Base-by-base conservation (phyloP, 2,888 invertebrate species). In the Drosophila melanocephala region DNA sequence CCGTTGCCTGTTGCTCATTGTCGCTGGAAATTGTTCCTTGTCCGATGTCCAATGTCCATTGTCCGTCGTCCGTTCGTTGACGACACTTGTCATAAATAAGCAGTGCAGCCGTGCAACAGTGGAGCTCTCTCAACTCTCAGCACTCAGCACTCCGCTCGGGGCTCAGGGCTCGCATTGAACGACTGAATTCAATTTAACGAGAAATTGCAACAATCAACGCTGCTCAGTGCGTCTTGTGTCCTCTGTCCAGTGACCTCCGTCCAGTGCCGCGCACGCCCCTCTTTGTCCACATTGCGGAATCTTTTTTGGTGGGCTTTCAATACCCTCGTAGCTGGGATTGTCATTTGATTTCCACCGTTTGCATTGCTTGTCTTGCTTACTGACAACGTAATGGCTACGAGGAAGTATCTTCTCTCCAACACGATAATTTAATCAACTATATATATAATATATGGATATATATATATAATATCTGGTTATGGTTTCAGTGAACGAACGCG, bases 101-200 rank as follows among this genome's bases (percentile, higher is more conserved):
- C 81, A 77, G 74, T 67, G 62, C 67, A 72, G 73, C 73, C 47
- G 28, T 39, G 39, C 9, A 53, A 28, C 10, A 19, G 62, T 58
- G 50, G 6, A 58, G 50, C 60, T 47, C 39, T 37, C 53, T 65
- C 72, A 56, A 35, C 62, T 42, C 58, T 62, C 42, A 39, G 42
- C 44, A 26, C 28, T 57, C 35, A 35, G 22, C 42, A 47, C 60
- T 60, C 56, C 33, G 53, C 42, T 37, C 35, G 28, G 51, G 39
- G 53, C 42, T 32, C 42, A 19, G 51, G 55, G 75, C 70, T 83
- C 56, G 70, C 75, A 82, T 77, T 79, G 87, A 89, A 79, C 71
- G 83, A 83, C 85, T 85, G 90, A 86, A 86, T 86, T 86, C 90
- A 86, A 86, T 86, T 86, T 89, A 89, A 89, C 85, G 85, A 89